phyloP scores from a whole-genome alignment of 2,113 vertebrate genomes.

The Emydocephalus ijimae region DNA sequence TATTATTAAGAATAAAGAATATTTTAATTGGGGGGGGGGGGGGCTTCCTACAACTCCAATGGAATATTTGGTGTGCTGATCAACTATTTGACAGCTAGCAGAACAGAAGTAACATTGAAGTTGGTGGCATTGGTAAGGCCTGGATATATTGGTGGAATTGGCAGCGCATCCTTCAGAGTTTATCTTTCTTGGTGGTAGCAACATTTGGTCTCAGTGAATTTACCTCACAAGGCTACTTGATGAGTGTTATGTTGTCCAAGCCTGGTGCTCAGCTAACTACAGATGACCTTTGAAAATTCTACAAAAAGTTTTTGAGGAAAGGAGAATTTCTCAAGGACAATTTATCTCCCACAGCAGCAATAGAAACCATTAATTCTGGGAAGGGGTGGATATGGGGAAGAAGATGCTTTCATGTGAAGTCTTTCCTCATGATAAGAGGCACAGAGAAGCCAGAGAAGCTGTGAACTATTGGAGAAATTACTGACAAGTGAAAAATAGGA shows the following conservation, averaged over 20 bases:
- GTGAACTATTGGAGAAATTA: background rate
- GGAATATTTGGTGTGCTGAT: background rate
- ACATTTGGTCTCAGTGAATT: background rate
- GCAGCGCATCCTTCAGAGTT: background rate
- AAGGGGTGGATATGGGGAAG: background rate
- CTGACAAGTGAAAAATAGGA: background rate
- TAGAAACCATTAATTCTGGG: background rate
- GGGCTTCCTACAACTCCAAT: background rate
- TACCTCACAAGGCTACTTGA: background rate
- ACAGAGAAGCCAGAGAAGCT: background rate
- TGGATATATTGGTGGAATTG: background rate
- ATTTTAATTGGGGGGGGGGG: too few species aligned
- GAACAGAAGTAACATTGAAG: background rate
- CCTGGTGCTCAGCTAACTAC: background rate
- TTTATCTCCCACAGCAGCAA: background rate
- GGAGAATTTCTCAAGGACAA: background rate
- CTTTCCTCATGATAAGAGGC: background rate
- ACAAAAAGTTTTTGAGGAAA: background rate
- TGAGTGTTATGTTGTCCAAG: background rate
- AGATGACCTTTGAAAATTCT: background rate
- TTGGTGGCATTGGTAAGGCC: background rate
- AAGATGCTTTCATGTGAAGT: background rate
- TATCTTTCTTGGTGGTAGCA: background rate
- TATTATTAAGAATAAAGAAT: too few species aligned
- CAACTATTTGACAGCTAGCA: background rate